Base-by-base conservation (phyloP, 2,888 invertebrate species). In the Allygus modestus region DNA sequence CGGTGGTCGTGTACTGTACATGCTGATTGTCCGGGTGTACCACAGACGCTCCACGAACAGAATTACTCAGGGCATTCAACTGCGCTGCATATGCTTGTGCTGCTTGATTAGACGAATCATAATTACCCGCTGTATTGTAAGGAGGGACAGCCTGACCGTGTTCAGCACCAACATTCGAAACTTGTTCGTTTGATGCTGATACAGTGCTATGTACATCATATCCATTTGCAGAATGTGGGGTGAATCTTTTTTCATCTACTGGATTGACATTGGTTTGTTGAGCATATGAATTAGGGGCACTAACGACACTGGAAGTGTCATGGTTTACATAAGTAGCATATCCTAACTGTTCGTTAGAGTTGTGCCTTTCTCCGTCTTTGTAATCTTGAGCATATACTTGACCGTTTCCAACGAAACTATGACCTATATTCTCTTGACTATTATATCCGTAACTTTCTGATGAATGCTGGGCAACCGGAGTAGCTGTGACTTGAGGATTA, bases 11-110 rank as follows among this genome's bases (percentile, higher is more conserved):
- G 23, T 71, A 71, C 15, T 71, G 71, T n/a, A 71, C 71, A 41
- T 71, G 71, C 23, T 71, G 71, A 17, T 71, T 71, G 20, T 71
- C 71, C n/a, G 71, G 71, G 23, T 71, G 71, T 1, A 71, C 71
- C 7, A 31, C 33, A 41, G 71, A 41, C 20, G 20, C 71, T 37
- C 31, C 81, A 31, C 41, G 51, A 28, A 54, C 81, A 20, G 81
- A 41, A 28, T n/a, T 46, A 26, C 81, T 65, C 54, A 81, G n/a
- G 17, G 81, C 79, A 43, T 75, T 82, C 20, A 82, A 51, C 9
- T 82, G 82, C n/a, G 71, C n/a, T n/a, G 82, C 82, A 23, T 71
- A 82, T 28, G 46, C 51, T 28, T 46, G 75, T 1, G 75, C 46
- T 2, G 17, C 75, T 26, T 77, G 23, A 7, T 77, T n/a, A 28